Base-by-base conservation (phyloP, 1,140 invertebrate species). In the Pseudoatta argentina region DNA sequence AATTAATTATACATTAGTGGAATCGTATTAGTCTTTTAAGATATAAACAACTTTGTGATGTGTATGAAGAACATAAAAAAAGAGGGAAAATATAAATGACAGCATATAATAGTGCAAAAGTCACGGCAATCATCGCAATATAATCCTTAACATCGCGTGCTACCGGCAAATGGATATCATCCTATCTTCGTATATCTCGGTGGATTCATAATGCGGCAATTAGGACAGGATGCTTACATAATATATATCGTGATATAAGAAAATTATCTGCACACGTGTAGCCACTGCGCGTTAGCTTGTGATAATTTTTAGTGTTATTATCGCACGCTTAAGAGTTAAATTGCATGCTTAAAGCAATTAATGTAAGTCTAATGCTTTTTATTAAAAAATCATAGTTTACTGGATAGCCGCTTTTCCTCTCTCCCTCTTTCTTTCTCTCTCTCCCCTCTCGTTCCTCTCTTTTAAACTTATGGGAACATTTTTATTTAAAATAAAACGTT, bases 151-250 rank as follows among this genome's bases (percentile, higher is more conserved):
- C 48, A 73, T 83, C 55, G 79, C 79, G 79, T 83, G 79, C 27
- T 48, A 73, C 67, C 30, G 16, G 61, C 86, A 71, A 90, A 67
- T 69, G 79, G 78, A 90, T 89, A 90, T 86, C 63, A 89, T 90
- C 67, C 73, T 85, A 79, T 89, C 67, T 72, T 82, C 83, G 78
- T 83, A 86, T 87, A 39, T 39, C 88, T 89, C 73, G 86, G 78
- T 66, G 76, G 85, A 82, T 83, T 81, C 85, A 85, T 63, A 72
- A 73, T 81, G 89, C 86, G 75, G 89, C 67, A 81, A 89, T 90
- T 90, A 89, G 88, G 78, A 87, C 83, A 79, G 21, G 55, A 73
- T 48, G 57, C 14, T 86, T 81, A 81, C 44, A 39, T 86, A 86
- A 86, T 63, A 21, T 34, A 48, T 64, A 27, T 51, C 44, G 79